These are phyloP conservation scores for Eupithecia abbreviata DNA, from an alignment of 2,888 invertebrate species.

Conservation along the genomic window DNA sequence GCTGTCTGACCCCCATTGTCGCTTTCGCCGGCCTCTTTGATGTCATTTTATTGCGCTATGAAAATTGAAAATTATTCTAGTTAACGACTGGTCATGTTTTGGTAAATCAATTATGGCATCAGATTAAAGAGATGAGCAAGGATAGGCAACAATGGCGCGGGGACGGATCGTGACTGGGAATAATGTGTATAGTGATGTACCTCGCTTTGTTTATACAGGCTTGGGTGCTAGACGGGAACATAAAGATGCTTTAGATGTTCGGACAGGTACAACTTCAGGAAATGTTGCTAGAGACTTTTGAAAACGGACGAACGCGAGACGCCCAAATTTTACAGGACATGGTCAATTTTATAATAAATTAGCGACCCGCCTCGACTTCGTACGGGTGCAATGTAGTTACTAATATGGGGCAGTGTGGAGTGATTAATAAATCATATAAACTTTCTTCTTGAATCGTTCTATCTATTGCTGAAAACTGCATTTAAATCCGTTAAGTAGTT, in stretches of 20 bases:
- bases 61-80: constrained; percentile 43
- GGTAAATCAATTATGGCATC: constrained; percentile 67
- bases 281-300: background rate
- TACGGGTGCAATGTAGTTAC: too few species aligned
- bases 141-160: constrained; percentile 61
- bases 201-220: constrained; percentile 27
- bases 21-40: constrained; percentile 22
- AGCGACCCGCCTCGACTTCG: too few species aligned
- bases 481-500: too few species aligned
- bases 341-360: too few species aligned
- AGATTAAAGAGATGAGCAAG: constrained; percentile 77
- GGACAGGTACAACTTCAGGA: background rate
- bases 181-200: constrained; percentile 50
- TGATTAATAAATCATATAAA: too few species aligned
- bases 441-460: too few species aligned
- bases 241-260: background rate
- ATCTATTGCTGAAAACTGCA: too few species aligned
- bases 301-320: background rate
- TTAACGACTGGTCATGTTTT: constrained; percentile 44
- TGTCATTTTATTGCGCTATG: constrained; percentile 39
- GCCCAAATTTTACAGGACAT: background rate
- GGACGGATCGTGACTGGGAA: constrained; percentile 71
- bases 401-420: too few species aligned
- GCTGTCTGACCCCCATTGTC: constrained; percentile 20
- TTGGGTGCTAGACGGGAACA: constrained; percentile 6